Evolutionary conservation across 2,888 invertebrate species (phyloP).

Genomic region (Homarus gammarus): DNA sequence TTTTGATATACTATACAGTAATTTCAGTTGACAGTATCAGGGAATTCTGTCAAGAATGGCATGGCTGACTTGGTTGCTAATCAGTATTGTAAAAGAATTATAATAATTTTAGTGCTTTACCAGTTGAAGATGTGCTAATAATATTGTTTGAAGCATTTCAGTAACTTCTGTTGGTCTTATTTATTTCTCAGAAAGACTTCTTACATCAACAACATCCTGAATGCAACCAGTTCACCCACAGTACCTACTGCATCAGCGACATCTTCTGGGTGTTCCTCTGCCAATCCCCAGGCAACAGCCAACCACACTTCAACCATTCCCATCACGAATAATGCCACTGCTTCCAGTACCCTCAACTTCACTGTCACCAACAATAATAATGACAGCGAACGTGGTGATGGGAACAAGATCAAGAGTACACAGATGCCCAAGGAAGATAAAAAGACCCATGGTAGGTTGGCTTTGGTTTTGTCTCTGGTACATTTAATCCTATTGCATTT

Average conservation of each 20-base stretch:
- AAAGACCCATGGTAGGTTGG: constrained; percentile 38
- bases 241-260: constrained; percentile 8
- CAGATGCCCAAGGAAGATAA: constrained; percentile 28
- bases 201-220: constrained; percentile 68
- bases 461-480: background rate
- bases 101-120: too few relatives aligned
- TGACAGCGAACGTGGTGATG: constrained; percentile 24
- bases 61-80: too few relatives aligned
- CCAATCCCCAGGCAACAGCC: constrained; percentile 22
- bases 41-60: too few relatives aligned
- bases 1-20: background rate
- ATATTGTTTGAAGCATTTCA: background rate
- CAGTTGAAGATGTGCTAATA: too few relatives aligned
- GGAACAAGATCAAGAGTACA: background rate
- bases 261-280: background rate
- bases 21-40: too few relatives aligned
- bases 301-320: background rate
- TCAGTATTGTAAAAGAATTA: too few relatives aligned
- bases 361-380: background rate
- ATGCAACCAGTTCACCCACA: constrained; percentile 30
- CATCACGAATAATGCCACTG: background rate
- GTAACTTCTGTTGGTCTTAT: background rate
- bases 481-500: background rate
- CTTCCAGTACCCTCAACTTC: background rate
- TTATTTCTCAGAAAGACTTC: constrained; percentile 55